These are phyloP conservation scores for Pipistrellus nathusii DNA, from an alignment of 2,797 vertebrate species.

Conservation along the genomic window DNA sequence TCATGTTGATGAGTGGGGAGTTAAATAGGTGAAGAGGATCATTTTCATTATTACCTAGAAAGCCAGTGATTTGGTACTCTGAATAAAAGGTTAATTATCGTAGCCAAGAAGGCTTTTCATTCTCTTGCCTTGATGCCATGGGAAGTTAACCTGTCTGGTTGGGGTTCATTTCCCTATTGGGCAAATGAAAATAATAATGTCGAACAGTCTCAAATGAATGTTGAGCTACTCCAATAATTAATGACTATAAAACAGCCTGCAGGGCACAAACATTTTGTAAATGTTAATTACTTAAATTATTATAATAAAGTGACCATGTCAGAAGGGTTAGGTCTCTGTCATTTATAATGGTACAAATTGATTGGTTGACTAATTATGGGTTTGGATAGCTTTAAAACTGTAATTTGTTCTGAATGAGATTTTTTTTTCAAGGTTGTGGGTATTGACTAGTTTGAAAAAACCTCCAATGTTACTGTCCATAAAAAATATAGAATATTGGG, in stretches of 20 bases:
- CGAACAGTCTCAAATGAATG: neutral
- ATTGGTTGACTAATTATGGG: constrained; percentile 53
- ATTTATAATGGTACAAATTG: constrained; percentile 42
- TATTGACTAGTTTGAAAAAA: constrained; percentile 16
- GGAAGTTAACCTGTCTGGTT: neutral
- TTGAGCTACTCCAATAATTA: constrained; percentile 55
- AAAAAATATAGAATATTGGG: neutral
- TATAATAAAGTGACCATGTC: constrained; percentile 57
- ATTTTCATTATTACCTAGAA: neutral
- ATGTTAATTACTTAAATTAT: constrained; percentile 74
- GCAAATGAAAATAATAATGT: constrained; percentile 42
- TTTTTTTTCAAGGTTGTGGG: constrained; percentile 28
- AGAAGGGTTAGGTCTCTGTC: constrained; percentile 46
- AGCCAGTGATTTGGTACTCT: neutral
- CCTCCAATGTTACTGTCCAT: neutral
- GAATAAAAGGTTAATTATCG: neutral
- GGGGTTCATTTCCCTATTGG: constrained; percentile 2
- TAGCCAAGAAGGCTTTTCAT: neutral
- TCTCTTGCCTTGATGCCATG: neutral
- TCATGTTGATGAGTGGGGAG: neutral
- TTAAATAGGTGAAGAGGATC: neutral
- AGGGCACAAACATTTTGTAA: constrained; percentile 53
- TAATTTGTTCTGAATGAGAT: constrained; percentile 22
- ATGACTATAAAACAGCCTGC: constrained; percentile 31
- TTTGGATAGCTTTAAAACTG: constrained; percentile 33